A percentile compares a stretch with the other conserved stretches of the same genome.
Evolutionary conservation across 2,797 vertebrate species (phyloP).

Genomic region (Halcyon badia): DNA sequence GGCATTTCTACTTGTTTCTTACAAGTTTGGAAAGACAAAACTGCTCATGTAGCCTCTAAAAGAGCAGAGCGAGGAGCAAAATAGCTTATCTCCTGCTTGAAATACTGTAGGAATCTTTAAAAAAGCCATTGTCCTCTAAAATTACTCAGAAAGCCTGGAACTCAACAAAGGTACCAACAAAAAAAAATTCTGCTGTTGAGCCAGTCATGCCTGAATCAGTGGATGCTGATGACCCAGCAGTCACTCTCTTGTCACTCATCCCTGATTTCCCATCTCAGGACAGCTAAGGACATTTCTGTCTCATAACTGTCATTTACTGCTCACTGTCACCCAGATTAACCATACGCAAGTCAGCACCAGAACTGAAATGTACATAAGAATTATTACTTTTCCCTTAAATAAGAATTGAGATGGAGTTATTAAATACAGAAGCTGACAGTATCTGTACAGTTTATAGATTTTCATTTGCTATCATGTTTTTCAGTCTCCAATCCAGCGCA

Average conservation of each 20-base stretch:
- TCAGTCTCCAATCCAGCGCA: background rate
- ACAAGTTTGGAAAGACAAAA: background rate
- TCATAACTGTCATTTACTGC: constrained; percentile 84
- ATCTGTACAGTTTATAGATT: background rate
- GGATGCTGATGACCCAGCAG: constrained; percentile 83
- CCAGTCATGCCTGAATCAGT: constrained; percentile 79
- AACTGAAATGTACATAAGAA: constrained; percentile 53
- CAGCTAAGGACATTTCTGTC: constrained; percentile 84
- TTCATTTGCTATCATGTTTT: background rate
- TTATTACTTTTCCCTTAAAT: constrained; percentile 4
- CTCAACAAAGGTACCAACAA: constrained; percentile 75
- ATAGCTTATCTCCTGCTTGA: background rate
- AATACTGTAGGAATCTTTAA: background rate
- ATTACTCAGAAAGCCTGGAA: constrained; percentile 74
- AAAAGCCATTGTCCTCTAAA: background rate
- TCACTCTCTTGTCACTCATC: constrained; percentile 82
- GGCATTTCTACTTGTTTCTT: background rate
- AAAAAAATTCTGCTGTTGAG: constrained; percentile 80
- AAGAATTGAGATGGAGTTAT: background rate
- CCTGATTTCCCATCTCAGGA: constrained; percentile 78
- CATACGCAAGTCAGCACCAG: constrained; percentile 76
- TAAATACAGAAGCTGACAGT: constrained; percentile 22
- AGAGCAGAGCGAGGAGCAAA: background rate
- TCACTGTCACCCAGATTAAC: constrained; percentile 86
- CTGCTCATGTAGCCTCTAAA: background rate